phyloP scores from a whole-genome alignment of 2,888 invertebrate species.

The Melanostoma scalare region DNA sequence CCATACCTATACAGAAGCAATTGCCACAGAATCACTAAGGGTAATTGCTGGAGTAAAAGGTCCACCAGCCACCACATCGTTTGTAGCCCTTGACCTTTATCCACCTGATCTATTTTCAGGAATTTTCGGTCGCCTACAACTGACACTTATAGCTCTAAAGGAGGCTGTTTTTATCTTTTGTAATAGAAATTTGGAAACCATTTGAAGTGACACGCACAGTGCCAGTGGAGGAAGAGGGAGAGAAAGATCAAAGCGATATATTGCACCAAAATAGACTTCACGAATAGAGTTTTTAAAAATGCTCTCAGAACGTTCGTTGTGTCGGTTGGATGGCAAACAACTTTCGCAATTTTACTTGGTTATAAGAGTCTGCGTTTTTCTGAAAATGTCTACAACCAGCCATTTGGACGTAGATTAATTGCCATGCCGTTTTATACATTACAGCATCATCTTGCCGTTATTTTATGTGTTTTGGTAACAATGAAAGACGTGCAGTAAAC shows the following conservation, averaged over 20 bases:
- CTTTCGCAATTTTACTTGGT: constrained; percentile 68
- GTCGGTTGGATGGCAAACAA: constrained; percentile 49
- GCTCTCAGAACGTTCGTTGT: constrained; percentile 20
- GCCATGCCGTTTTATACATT: constrained; percentile 53
- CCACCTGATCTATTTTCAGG: constrained; percentile 59
- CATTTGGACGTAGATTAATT: constrained; percentile 62
- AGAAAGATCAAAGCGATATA: background rate
- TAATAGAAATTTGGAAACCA: constrained; percentile 63
- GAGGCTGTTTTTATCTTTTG: constrained; percentile 42
- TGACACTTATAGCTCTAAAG: background rate
- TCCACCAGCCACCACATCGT: constrained; percentile 12
- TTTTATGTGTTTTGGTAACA: constrained; percentile 52
- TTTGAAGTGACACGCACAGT: constrained; percentile 51
- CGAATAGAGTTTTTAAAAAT: constrained; percentile 26
- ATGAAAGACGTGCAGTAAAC: constrained; percentile 28
- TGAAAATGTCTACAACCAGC: constrained; percentile 42
- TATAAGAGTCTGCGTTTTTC: constrained; percentile 51
- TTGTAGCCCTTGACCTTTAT: constrained; percentile 70
- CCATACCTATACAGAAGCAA: constrained; percentile 21
- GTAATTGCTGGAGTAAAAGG: constrained; percentile 60
- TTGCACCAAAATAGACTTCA: constrained; percentile 59
- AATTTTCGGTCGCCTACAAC: constrained; percentile 38
- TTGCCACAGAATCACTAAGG: constrained; percentile 53
- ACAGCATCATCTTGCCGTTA: constrained; percentile 53
- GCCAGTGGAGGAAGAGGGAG: constrained; percentile 16